phyloP scores from a whole-genome alignment of 2,888 invertebrate genomes.

The Temnothorax ravouxi region DNA sequence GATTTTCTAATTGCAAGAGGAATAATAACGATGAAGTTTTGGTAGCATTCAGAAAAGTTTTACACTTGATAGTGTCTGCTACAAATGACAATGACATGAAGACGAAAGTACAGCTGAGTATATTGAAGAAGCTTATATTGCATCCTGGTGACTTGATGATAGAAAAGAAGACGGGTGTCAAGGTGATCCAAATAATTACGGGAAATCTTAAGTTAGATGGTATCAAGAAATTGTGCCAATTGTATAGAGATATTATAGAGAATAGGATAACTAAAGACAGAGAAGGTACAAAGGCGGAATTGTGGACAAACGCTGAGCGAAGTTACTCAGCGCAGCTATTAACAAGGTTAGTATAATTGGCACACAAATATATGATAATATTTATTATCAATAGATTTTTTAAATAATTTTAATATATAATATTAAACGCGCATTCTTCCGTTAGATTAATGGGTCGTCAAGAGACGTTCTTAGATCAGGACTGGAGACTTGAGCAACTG shows the following conservation, averaged over 20 bases:
- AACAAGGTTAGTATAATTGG: conserved; percentile 84
- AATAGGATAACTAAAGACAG: conserved; percentile 88
- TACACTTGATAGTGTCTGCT: conserved; percentile 87
- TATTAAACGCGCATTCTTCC: conserved; percentile 16
- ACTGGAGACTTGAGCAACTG: conserved; percentile 90
- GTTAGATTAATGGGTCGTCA: conserved; percentile 88
- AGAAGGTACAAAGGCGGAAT: conserved; percentile 87
- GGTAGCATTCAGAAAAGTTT: conserved; percentile 88
- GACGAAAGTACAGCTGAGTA: conserved; percentile 87
- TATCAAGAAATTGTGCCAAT: conserved; percentile 89
- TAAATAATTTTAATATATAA: conserved; percentile 11
- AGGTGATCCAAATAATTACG: conserved; percentile 90
- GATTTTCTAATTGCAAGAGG: conserved; percentile 89
- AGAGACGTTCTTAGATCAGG: conserved; percentile 87
- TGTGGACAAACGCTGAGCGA: conserved; percentile 91
- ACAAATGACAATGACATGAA: conserved; percentile 87
- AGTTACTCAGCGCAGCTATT: conserved; percentile 89
- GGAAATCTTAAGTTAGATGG: conserved; percentile 88
- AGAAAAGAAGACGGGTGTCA: conserved; percentile 91
- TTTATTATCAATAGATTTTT: not conserved
- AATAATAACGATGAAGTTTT: conserved; percentile 89
- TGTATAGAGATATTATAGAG: conserved; percentile 89
- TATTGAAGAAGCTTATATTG: conserved; percentile 89
- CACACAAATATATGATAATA: conserved; percentile 20
- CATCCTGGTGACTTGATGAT: conserved; percentile 92